These are phyloP conservation scores for Maconellicoccus hirsutus DNA, from an alignment of 1,140 invertebrate genomes.

Conservation along the genomic window DNA sequence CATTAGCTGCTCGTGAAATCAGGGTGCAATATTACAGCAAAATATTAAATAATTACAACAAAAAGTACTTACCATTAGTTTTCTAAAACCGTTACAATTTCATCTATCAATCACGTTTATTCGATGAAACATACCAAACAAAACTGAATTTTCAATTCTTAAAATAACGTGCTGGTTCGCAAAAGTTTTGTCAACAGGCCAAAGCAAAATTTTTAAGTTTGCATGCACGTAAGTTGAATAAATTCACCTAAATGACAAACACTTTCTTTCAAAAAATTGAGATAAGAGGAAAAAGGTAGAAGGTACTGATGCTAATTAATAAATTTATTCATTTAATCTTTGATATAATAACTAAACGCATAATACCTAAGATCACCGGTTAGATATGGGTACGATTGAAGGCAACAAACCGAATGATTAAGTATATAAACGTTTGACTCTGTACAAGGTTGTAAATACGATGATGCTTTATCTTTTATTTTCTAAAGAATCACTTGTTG, in stretches of 20 bases:
- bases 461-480: background rate
- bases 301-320: too few species aligned
- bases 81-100: conserved; percentile 1
- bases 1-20: too few species aligned
- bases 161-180: background rate
- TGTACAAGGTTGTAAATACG: background rate
- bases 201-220: background rate
- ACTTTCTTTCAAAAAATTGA: background rate
- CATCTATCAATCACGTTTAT: background rate
- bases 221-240: background rate
- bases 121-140: conserved; percentile 1
- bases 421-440: background rate
- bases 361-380: background rate
- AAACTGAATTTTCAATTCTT: background rate
- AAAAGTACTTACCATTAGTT: conserved; percentile 1
- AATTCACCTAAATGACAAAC: background rate
- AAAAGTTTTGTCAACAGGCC: background rate
- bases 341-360: too few species aligned
- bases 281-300: too few species aligned
- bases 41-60: too few species aligned
- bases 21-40: too few species aligned
- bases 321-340: background rate
- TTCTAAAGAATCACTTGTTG: too few species aligned
- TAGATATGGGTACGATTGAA: background rate
- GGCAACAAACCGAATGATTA: background rate